phyloP scores from a whole-genome alignment of 2,797 vertebrate species.

The Anolis apletophallus region DNA sequence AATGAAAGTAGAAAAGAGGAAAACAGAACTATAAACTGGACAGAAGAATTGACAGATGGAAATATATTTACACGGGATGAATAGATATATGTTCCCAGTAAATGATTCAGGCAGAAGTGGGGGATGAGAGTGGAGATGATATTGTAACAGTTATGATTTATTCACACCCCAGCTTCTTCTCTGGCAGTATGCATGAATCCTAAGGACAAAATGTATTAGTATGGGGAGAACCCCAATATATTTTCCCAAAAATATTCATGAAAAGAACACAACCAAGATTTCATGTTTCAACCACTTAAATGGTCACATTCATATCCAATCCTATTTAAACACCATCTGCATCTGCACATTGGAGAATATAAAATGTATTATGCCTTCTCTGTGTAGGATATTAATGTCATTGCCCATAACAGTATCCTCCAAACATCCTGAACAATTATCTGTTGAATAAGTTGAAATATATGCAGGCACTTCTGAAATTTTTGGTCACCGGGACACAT shows the following conservation, averaged over 20 bases:
- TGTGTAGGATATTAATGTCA: background rate
- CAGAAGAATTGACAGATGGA: background rate
- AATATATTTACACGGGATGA: background rate
- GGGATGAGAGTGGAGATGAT: background rate
- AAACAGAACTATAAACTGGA: background rate
- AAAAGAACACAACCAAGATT: background rate
- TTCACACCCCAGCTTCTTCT: background rate
- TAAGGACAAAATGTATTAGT: background rate
- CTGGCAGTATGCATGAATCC: background rate
- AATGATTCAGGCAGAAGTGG: background rate
- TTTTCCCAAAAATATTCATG: background rate
- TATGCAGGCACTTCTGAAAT: background rate
- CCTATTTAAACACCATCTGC: background rate
- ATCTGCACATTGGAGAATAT: rapidly evolving
- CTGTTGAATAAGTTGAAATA: background rate
- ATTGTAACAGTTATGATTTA: background rate
- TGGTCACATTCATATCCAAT: background rate
- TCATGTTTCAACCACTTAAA: background rate
- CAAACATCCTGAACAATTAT: background rate
- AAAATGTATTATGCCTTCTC: background rate
- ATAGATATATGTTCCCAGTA: background rate
- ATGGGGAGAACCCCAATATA: background rate
- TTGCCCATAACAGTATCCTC: background rate
- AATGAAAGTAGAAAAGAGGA: background rate
- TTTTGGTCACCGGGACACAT: background rate